Conservation (phyloP, 2,888 invertebrate species). For the Mechanitis messenoides region DNA sequence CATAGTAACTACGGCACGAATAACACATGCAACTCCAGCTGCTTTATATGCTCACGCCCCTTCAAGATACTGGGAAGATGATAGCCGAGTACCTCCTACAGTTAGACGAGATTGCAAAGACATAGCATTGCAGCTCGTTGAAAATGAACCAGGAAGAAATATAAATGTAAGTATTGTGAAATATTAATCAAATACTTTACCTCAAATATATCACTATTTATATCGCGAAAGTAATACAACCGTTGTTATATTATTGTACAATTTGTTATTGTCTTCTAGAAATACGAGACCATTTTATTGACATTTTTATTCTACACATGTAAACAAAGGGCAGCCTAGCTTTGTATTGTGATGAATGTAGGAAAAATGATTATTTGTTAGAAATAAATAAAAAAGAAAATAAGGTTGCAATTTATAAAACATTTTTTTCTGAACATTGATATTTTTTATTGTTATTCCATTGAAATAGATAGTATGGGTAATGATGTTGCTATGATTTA, state of each 20-base stretch:
- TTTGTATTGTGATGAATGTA: constrained; percentile 19
- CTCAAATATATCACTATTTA: no score
- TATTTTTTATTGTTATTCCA: no score
- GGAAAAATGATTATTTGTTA: constrained; percentile 20
- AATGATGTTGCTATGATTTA: neutral
- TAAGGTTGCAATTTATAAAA: constrained; percentile 15
- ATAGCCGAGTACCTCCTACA: constrained; percentile 83
- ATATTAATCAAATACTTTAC: neutral
- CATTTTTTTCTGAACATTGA: constrained; percentile 11
- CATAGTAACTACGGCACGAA: constrained; percentile 86
- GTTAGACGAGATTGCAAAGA: constrained; percentile 85
- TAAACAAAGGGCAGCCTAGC: constrained; percentile 15
- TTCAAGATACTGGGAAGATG: constrained; percentile 87
- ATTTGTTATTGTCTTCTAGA: no score
- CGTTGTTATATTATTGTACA: no score
- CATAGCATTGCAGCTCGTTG: constrained; percentile 85
- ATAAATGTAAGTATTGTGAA: constrained; percentile 77
- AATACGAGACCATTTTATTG: no score
- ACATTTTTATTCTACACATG: constrained; percentile 15
- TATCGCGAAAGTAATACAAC: no score
- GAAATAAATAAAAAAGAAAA: no score
- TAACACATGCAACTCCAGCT: constrained; percentile 88
- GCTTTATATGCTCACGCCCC: constrained; percentile 86
- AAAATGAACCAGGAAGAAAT: constrained; percentile 84
- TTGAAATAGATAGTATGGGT: no score